Percentiles rank a stretch among this genome's conserved stretches.
Conservation (phyloP, 2,797 vertebrate species). For the Coregonus sp. region DNA sequence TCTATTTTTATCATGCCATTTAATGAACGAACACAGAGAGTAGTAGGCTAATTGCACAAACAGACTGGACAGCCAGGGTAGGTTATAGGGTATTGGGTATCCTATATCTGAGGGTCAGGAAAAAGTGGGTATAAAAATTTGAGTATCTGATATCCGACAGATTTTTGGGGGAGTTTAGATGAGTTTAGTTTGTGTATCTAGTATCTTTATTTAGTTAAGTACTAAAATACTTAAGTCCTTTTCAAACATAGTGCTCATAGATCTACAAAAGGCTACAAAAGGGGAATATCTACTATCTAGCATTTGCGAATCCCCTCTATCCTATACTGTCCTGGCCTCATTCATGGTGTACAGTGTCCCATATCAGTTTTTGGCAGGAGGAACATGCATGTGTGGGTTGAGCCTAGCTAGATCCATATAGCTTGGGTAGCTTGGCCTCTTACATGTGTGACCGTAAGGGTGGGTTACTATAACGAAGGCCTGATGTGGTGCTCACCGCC, state of each 20-base stretch:
- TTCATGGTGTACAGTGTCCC: too few relatives aligned
- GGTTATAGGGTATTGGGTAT: background rate
- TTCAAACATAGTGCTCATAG: too few relatives aligned
- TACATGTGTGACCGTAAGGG: conserved; percentile 11
- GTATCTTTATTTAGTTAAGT: background rate
- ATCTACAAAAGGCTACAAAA: background rate
- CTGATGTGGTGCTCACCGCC: background rate
- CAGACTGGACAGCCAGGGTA: conserved; percentile 5
- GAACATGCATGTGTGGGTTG: background rate
- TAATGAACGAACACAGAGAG: background rate
- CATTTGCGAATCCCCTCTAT: background rate
- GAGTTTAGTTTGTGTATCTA: background rate
- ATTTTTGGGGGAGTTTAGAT: background rate
- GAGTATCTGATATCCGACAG: background rate
- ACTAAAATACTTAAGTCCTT: too few relatives aligned
- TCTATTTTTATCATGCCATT: background rate
- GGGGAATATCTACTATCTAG: background rate
- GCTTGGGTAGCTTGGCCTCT: background rate
- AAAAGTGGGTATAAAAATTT: background rate
- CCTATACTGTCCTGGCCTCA: background rate
- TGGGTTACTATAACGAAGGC: conserved; percentile 11
- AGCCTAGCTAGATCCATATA: background rate
- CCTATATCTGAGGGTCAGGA: background rate
- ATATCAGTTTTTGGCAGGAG: too few relatives aligned
- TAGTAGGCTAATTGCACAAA: background rate